Evolutionary conservation across 2,797 vertebrate species (phyloP), one percentile per base, ranked within the genome.

Genomic region (Sebastes minor): DNA sequence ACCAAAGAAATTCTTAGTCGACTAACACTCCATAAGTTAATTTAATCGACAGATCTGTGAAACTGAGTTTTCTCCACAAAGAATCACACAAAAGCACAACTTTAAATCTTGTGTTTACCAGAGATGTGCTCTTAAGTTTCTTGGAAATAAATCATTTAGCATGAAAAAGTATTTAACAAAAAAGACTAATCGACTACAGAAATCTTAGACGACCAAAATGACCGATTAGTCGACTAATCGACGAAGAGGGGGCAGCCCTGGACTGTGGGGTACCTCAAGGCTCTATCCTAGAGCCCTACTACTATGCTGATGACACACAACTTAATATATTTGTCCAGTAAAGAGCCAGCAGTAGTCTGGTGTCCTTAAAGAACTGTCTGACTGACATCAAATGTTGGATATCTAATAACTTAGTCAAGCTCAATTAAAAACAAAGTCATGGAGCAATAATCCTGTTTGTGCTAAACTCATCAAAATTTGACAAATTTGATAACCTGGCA

Each of bases 21-120:
- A 46, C 38, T 46, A 46, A 46, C 38, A 49, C 42, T 49, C 16
- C 0, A 20, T 46, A 46, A 46, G 42, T 46, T 16, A 0, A 46
- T 49, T 49, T 49, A 49, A 49, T 49, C 14, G 38, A 46, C 38
- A 46, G 38, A 49, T 49, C 42, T 49, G 16, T 49, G 16, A 49
- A 49, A 49, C 38, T 46, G 14, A 46, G 38, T 46, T 46, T 33
- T 46, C 38, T 46, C 38, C 38, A 46, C 6, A 46, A 46, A 46
- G 38, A 46, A 46, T 46, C 38, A 46, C 38, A 46, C 14, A 46
- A 46, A 46, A 46, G 14, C 14, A 46, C 42, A 18, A 49, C 42
- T 49, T 49, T 49, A 49, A 49, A 49, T 49, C 42, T 49, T 49
- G 42, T 49, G 7, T 49, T 49, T 49, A 46, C 38, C 14, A 46